phyloP scores from a whole-genome alignment of 2,797 vertebrate genomes.

The Ceryle rudis region DNA sequence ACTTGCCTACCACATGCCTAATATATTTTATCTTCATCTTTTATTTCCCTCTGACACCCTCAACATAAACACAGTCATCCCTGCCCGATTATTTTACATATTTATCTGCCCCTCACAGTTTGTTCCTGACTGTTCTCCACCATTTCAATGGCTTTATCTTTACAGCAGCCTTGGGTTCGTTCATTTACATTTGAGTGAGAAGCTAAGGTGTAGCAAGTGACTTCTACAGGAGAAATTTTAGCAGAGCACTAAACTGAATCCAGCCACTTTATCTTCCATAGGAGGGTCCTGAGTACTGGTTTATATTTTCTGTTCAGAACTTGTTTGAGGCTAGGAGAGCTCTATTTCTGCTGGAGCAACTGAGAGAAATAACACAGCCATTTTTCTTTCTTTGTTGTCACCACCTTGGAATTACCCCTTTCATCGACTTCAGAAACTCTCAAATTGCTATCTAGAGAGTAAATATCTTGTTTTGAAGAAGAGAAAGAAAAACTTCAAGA shows the following conservation, averaged over 20 bases:
- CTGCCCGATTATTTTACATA: background rate
- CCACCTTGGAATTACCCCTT: background rate
- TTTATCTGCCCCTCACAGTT: background rate
- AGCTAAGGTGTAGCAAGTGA: background rate
- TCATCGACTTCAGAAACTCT: background rate
- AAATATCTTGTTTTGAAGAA: background rate
- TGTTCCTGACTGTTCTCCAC: background rate
- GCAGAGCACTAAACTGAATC: background rate
- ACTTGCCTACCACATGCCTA: background rate
- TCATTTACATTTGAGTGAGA: background rate
- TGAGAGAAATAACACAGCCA: background rate
- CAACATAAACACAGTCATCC: background rate
- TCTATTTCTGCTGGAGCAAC: background rate
- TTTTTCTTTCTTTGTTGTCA: background rate
- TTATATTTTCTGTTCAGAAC: background rate
- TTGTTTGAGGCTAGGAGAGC: background rate
- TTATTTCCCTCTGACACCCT: background rate
- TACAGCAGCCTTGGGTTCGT: background rate
- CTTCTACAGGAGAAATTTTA: background rate
- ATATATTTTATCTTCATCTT: background rate
- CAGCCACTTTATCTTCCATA: background rate
- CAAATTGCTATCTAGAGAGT: background rate
- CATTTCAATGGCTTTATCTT: background rate
- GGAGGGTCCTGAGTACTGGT: background rate
- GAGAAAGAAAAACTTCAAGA: background rate